Conservation (phyloP, 2,888 invertebrate species). For the Camptogramma bilineatum region DNA sequence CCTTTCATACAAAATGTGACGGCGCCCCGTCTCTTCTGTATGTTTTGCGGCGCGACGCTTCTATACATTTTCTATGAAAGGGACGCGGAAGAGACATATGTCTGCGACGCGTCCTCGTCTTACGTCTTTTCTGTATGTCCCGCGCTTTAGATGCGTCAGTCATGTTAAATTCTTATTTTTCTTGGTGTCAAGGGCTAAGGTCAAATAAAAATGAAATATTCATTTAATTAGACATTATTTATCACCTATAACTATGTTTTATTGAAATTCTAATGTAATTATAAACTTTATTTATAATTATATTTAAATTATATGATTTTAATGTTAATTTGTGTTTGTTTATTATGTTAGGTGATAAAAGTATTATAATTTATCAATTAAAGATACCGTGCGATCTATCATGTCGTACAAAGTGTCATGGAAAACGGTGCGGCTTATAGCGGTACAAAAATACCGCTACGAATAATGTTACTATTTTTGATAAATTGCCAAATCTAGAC, state of each 20-base stretch:
- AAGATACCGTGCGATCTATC: not conserved
- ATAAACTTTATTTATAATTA: not conserved
- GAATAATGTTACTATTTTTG: too few relatives aligned
- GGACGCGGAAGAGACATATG: too few relatives aligned
- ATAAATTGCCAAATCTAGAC: too few relatives aligned
- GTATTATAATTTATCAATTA: not conserved
- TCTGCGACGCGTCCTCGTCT: too few relatives aligned
- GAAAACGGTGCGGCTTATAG: not conserved
- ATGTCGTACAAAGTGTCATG: not conserved
- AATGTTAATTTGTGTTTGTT: not conserved
- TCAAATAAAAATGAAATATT: constrained; percentile 10
- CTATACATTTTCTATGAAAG: too few relatives aligned
- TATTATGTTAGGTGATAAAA: not conserved
- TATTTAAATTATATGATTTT: not conserved
- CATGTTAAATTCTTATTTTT: not conserved
- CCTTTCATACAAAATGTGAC: too few relatives aligned
- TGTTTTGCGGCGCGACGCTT: too few relatives aligned
- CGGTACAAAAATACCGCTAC: too few relatives aligned
- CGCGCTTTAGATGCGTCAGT: too few relatives aligned
- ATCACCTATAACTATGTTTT: constrained; percentile 12
- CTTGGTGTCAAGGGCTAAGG: constrained; percentile 17
- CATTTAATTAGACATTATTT: constrained; percentile 10
- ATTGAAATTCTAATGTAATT: constrained; percentile 1
- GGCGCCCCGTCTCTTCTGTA: too few relatives aligned
- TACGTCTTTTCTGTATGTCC: too few relatives aligned